Evolutionary conservation across 2,888 invertebrate genomes (phyloP).

Genomic region (Heliothis peltigera): DNA sequence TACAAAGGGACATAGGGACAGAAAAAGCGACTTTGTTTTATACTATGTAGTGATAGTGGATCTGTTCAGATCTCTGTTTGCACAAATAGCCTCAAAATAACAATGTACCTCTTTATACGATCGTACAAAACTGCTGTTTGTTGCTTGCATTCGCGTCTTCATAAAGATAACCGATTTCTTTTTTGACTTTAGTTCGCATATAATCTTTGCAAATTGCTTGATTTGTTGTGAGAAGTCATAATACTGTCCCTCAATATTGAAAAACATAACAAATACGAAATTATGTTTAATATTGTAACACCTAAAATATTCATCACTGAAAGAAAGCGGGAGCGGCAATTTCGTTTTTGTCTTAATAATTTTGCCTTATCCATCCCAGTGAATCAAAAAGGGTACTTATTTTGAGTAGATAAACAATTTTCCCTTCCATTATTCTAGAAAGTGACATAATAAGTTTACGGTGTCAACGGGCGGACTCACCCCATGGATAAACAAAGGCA

Average conservation of each 20-base stretch:
- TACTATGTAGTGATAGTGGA: too few species aligned
- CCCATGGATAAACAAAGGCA: constrained; percentile 63
- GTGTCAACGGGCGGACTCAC: constrained; percentile 37
- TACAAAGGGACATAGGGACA: too few species aligned
- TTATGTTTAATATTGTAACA: constrained; percentile 2
- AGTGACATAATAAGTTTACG: constrained; percentile 56
- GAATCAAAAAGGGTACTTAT: constrained; percentile 44
- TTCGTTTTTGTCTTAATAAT: constrained; percentile 25
- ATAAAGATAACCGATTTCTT: background rate
- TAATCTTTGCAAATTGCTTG: too few species aligned
- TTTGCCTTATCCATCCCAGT: constrained; percentile 28
- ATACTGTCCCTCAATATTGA: background rate
- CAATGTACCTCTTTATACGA: constrained; percentile 10
- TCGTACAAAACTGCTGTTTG: constrained; percentile 3
- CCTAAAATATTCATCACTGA: constrained; percentile 5
- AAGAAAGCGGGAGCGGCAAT: constrained; percentile 14
- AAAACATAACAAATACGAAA: background rate
- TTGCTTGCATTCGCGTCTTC: background rate
- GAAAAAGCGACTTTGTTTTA: too few species aligned
- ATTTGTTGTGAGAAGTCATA: too few species aligned
- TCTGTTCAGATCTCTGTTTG: constrained; percentile 11
- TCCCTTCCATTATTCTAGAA: constrained; percentile 47
- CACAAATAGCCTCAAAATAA: constrained; percentile 17
- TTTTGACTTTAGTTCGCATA: background rate
- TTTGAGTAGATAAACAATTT: constrained; percentile 50